Evolutionary conservation across 2,797 vertebrate species (phyloP).

Genomic region (Aulostomus chinensis): DNA sequence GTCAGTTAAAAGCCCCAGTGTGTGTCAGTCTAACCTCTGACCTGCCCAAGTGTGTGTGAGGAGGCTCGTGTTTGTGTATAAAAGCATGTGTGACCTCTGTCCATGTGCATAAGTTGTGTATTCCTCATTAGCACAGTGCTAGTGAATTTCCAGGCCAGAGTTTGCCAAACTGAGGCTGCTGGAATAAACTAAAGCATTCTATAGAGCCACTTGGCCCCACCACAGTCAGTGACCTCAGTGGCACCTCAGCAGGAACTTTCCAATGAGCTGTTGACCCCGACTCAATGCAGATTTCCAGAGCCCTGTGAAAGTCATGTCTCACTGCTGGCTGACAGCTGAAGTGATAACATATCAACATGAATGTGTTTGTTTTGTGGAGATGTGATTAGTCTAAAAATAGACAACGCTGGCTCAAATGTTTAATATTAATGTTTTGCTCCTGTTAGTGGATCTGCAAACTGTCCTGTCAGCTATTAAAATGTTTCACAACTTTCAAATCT

Average conservation of each 20-base stretch:
- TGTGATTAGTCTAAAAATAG: too few relatives aligned
- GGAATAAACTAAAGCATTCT: constrained; percentile 5
- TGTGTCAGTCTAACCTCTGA: constrained; percentile 32
- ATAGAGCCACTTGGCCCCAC: constrained; percentile 9
- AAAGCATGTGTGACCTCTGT: constrained; percentile 8
- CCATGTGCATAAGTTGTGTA: constrained; percentile 20
- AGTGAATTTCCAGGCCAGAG: constrained; percentile 41
- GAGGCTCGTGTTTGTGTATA: not conserved
- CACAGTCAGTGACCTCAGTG: constrained; percentile 53
- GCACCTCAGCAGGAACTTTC: constrained; percentile 59
- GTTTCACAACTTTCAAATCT: not conserved
- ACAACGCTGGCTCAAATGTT: too few relatives aligned
- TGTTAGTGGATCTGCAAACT: too few relatives aligned
- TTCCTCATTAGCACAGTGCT: constrained; percentile 59
- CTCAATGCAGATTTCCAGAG: constrained; percentile 32
- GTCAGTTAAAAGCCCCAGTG: constrained; percentile 8
- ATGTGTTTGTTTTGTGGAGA: constrained; percentile 3
- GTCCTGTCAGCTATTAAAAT: too few relatives aligned
- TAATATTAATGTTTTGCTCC: too few relatives aligned
- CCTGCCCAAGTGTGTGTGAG: constrained; percentile 12
- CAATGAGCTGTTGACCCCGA: constrained; percentile 50
- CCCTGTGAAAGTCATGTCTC: constrained; percentile 21
- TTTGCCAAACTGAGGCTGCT: not conserved
- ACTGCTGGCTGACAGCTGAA: constrained; percentile 24
- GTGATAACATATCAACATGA: constrained; percentile 23